phyloP scores from a whole-genome alignment of 2,797 vertebrate genomes.

The Acrocephalus scirpaceus region DNA sequence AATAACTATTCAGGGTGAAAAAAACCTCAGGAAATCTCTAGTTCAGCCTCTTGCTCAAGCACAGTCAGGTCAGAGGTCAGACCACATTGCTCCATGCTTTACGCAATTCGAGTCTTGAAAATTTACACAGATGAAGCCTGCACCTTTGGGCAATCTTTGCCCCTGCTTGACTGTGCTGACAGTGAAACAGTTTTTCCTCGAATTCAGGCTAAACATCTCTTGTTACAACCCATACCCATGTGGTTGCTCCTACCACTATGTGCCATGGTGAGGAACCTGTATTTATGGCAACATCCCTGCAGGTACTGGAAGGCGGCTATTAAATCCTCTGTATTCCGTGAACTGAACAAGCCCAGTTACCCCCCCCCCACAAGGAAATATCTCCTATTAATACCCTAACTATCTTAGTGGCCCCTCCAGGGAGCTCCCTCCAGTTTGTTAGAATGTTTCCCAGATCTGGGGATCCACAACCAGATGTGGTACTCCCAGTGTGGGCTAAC shows the following conservation, averaged over 20 bases:
- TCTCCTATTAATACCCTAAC: background rate
- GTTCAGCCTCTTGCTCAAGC: background rate
- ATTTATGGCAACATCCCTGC: background rate
- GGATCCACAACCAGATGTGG: background rate
- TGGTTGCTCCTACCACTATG: rapidly evolving
- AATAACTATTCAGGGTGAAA: background rate
- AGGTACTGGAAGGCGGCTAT: background rate
- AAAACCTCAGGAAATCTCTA: background rate
- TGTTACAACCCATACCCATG: background rate
- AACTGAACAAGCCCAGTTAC: background rate
- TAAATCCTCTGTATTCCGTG: background rate
- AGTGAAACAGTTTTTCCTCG: background rate
- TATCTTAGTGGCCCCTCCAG: background rate
- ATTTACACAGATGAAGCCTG: background rate
- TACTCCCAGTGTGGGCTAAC: background rate
- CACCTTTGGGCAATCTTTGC: background rate
- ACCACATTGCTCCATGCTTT: background rate
- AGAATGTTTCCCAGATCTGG: background rate
- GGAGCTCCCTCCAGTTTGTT: background rate
- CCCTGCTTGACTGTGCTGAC: background rate
- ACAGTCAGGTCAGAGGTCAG: background rate
- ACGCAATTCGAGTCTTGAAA: background rate
- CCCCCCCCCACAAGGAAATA: background rate
- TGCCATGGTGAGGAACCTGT: background rate
- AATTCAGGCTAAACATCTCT: background rate